phyloP scores from a whole-genome alignment of 2,113 vertebrate genomes.

The Podarcis muralis region DNA sequence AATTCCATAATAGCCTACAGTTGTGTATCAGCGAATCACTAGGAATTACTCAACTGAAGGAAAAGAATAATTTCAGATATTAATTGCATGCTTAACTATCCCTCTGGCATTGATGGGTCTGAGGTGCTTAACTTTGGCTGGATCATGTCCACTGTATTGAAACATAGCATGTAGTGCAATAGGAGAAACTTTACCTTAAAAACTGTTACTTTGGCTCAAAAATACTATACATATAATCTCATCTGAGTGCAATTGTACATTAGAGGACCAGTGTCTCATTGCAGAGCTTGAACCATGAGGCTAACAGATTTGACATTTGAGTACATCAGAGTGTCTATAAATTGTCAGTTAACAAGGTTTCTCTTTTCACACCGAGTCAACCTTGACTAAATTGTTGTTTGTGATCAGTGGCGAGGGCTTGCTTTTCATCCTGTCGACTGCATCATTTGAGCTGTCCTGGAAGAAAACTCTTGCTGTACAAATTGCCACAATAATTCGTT shows the following conservation, averaged over 20 bases:
- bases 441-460: slow-evolving; percentile 89
- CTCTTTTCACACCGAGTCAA: slow-evolving; percentile 87
- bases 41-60: neutral
- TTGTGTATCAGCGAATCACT: neutral
- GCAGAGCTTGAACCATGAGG: slow-evolving; percentile 29
- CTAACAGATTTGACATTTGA: slow-evolving; percentile 36
- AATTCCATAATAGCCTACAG: slow-evolving; percentile 29
- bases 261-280: slow-evolving; percentile 35
- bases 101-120: neutral
- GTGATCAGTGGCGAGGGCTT: slow-evolving; percentile 90
- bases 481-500: slow-evolving; percentile 87
- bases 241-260: slow-evolving; percentile 51
- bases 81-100: neutral
- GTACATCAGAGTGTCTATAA: neutral
- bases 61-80: neutral
- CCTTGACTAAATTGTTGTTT: slow-evolving; percentile 91
- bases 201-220: slow-evolving; percentile 42
- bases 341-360: slow-evolving; percentile 3
- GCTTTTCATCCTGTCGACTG: slow-evolving; percentile 84
- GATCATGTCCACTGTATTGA: slow-evolving; percentile 3
- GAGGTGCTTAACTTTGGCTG: neutral
- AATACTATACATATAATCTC: slow-evolving; percentile 46
- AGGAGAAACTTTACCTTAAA: slow-evolving; percentile 20
- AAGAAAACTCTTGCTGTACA: slow-evolving; percentile 89
- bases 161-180: slow-evolving; percentile 8